Evolutionary conservation across 2,797 vertebrate species (phyloP).

Genomic region (Enteromius anoplus): DNA sequence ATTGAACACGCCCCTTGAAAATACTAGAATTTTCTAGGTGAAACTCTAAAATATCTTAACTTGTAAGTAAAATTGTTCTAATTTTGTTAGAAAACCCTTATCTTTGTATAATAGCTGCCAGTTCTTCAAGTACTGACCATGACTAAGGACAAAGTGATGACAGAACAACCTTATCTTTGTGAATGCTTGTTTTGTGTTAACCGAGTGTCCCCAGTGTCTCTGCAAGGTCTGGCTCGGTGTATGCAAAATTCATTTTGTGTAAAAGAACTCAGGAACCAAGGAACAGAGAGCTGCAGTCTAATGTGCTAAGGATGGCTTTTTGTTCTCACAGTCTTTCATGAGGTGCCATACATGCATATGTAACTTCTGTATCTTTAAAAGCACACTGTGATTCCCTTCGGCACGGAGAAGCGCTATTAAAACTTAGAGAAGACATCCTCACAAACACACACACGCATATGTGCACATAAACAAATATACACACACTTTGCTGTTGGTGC

Average conservation of each 20-base stretch:
- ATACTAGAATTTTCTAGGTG: background rate
- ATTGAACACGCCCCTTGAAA: background rate
- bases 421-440: slow-evolving; percentile 11
- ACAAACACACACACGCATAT: slow-evolving; percentile 38
- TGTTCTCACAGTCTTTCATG: slow-evolving; percentile 48
- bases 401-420: slow-evolving; percentile 56
- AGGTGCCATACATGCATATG: slow-evolving; percentile 61
- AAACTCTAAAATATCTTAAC: background rate
- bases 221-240: slow-evolving; percentile 6
- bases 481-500: slow-evolving; percentile 30
- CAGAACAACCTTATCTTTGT: slow-evolving; percentile 11
- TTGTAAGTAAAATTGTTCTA: background rate
- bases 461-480: slow-evolving; percentile 25
- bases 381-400: slow-evolving; percentile 59
- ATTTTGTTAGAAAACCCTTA: background rate
- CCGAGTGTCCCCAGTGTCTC: background rate
- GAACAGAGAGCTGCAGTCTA: slow-evolving; percentile 2
- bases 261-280: slow-evolving; percentile 25
- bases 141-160: slow-evolving; percentile 9
- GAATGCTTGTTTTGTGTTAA: slow-evolving; percentile 16
- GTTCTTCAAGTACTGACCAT: background rate
- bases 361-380: slow-evolving; percentile 52
- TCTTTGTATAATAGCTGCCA: background rate
- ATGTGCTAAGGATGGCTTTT: slow-evolving; percentile 33
- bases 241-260: slow-evolving; percentile 8